phyloP scores from a whole-genome alignment of 1,140 invertebrate genomes.

The Cydia strobilella region DNA sequence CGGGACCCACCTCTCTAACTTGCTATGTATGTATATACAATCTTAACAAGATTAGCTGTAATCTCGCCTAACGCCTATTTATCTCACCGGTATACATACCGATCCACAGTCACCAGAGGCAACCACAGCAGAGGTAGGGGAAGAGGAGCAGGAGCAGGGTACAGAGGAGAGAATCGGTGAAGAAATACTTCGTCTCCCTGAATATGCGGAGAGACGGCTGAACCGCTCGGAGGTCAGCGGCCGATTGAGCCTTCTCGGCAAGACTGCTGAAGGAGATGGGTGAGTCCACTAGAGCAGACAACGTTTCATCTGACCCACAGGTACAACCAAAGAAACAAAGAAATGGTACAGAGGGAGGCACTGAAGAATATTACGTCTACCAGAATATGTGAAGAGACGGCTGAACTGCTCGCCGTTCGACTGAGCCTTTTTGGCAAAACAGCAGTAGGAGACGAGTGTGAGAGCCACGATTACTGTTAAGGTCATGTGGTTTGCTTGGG shows the following conservation, averaged over 20 bases:
- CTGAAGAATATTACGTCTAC: constrained; percentile 39
- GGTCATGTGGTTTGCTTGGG: too few species aligned
- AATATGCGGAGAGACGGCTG: constrained; percentile 40
- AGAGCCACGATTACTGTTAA: too few species aligned
- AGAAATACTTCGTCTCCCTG: constrained; percentile 41
- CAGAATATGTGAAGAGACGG: constrained; percentile 37
- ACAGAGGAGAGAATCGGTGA: constrained; percentile 11
- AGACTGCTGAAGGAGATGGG: constrained; percentile 72
- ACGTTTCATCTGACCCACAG: too few species aligned
- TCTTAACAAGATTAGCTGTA: background rate
- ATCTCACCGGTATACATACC: background rate
- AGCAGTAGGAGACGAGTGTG: too few species aligned
- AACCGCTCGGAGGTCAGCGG: constrained; percentile 63
- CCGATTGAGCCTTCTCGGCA: constrained; percentile 62
- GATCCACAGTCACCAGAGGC: background rate
- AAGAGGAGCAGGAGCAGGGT: constrained; percentile 3
- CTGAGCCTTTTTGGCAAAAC: constrained; percentile 69
- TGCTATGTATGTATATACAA: too few species aligned
- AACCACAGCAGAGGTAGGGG: background rate
- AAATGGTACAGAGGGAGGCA: background rate
- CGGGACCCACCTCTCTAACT: too few species aligned
- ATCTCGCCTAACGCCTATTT: background rate
- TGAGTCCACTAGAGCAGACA: constrained; percentile 37
- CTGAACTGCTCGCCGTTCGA: constrained; percentile 58
- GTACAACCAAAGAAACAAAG: too few species aligned